phyloP scores from a whole-genome alignment of 2,888 invertebrate genomes.

The Dryocosmus kuriphilus region DNA sequence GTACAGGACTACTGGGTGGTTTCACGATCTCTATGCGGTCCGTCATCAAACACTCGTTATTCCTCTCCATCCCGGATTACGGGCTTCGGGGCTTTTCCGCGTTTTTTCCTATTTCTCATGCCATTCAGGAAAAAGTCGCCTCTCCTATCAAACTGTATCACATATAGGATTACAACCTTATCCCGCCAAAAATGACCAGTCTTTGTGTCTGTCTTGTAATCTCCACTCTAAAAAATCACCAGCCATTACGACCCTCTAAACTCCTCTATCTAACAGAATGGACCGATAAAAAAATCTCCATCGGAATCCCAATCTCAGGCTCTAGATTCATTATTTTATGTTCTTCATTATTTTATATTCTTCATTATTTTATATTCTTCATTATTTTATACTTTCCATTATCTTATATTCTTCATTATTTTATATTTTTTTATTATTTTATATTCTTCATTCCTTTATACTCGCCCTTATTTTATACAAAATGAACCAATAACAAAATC shows the following conservation, averaged over 20 bases:
- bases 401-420: too few species aligned
- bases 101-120: conserved; percentile 54
- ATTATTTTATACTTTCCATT: too few species aligned
- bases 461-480: too few species aligned
- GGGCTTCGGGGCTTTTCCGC: conserved; percentile 69
- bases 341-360: neutral
- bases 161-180: conserved; percentile 72
- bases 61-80: conserved; percentile 74
- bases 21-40: conserved; percentile 64
- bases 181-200: conserved; percentile 71
- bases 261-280: neutral
- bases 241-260: conserved; percentile 51
- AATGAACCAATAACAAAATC: too few species aligned
- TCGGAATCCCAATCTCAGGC: neutral
- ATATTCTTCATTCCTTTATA: too few species aligned
- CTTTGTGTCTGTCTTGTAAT: conserved; percentile 57
- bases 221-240: conserved; percentile 58
- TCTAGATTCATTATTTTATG: too few species aligned
- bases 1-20: conserved; percentile 62
- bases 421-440: too few species aligned
- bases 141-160: conserved; percentile 72
- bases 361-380: too few species aligned
- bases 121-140: conserved; percentile 63
- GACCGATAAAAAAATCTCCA: conserved; percentile 9
- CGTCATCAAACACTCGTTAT: conserved; percentile 76